Base-by-base conservation (phyloP, 1,140 invertebrate genomes). In the Drosophila lacertosa region DNA sequence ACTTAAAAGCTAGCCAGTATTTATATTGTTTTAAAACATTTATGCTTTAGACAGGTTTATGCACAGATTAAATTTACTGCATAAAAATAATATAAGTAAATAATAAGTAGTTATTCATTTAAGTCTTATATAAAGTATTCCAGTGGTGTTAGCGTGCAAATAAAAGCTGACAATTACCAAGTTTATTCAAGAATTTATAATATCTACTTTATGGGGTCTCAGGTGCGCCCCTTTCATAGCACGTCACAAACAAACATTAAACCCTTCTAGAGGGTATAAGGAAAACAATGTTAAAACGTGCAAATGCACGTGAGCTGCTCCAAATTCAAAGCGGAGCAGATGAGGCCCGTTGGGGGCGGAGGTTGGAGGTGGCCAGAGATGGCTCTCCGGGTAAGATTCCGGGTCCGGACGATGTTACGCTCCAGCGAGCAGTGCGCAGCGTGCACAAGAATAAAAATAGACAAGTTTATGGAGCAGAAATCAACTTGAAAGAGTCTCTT, bases 401-500 rank as follows among this genome's bases (percentile, higher is more conserved):
- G 63, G 11, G 45, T 26, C 50, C 42, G 50, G 42, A 32, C 32
- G 47, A 13, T 39, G 42, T 58, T 79, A 42, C 69, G 82, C 82
- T 86, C 65, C 64, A 88, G 82, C 62, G 62, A 88, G 45, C 77
- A 70, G 55, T 58, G 62, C 81, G 45, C 77, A 70, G 55, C 74
- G 44, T 58, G 77, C 62, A 44, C 26, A 29, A 29, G 69, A 66
- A 86, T 69, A 62, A 68, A 86, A 86, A 86, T 86, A 86, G 81
- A 86, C 81, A 88, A 86, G 82, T 86, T 86, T 86, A 86, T 86
- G 81, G 82, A 86, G 81, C 82, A 86, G 81, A 86, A 86, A 86
- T 81, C 81, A 84, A 86, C 65, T 86, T 86, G 77, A 86, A 86
- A 86, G 77, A 86, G 51, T 81, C 82, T 86, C 86, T 88, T 86